These are phyloP conservation scores for Phyllotreta cruciferae DNA, from an alignment of 2,888 invertebrate genomes.

Conservation along the genomic window DNA sequence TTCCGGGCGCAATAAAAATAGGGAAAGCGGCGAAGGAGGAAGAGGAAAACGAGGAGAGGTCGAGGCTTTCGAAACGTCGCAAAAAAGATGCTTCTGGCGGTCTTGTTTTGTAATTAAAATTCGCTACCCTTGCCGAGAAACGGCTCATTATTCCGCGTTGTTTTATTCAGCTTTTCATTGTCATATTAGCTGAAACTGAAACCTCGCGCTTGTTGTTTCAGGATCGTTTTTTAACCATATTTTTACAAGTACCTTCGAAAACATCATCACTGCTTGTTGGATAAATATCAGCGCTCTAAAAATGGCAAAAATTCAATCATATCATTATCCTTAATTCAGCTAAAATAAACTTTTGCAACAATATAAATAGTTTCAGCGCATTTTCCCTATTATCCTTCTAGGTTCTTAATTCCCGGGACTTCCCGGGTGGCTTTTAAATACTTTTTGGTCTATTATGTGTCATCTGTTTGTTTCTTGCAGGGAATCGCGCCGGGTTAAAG, in stretches of 20 bases:
- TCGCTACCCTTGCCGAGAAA: conserved; percentile 36
- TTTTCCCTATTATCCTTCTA: too few relatives aligned
- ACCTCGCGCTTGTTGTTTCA: conserved; percentile 18
- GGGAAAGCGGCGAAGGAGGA: conserved; percentile 12
- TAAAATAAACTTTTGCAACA: too few relatives aligned
- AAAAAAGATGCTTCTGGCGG: conserved; percentile 33
- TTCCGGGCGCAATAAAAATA: conserved; percentile 30
- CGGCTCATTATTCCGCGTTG: conserved; percentile 36
- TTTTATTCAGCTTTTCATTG: conserved; percentile 36
- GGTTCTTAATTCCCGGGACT: conserved; percentile 53
- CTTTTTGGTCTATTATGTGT: conserved; percentile 52
- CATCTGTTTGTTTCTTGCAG: conserved; percentile 44
- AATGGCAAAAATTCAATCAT: too few relatives aligned
- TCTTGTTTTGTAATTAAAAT: conserved; percentile 39
- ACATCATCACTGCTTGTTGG: neutral
- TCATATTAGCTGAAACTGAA: conserved; percentile 26
- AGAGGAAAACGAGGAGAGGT: neutral
- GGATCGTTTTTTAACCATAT: conserved; percentile 11
- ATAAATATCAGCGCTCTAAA: too few relatives aligned
- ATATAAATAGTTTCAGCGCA: too few relatives aligned
- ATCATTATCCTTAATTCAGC: too few relatives aligned
- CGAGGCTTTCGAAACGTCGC: conserved; percentile 10
- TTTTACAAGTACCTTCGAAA: neutral
- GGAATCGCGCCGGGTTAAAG: conserved; percentile 35
- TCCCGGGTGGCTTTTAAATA: conserved; percentile 58